phyloP scores from a whole-genome alignment of 2,797 vertebrate genomes.

The Lateolabrax maculatus region DNA sequence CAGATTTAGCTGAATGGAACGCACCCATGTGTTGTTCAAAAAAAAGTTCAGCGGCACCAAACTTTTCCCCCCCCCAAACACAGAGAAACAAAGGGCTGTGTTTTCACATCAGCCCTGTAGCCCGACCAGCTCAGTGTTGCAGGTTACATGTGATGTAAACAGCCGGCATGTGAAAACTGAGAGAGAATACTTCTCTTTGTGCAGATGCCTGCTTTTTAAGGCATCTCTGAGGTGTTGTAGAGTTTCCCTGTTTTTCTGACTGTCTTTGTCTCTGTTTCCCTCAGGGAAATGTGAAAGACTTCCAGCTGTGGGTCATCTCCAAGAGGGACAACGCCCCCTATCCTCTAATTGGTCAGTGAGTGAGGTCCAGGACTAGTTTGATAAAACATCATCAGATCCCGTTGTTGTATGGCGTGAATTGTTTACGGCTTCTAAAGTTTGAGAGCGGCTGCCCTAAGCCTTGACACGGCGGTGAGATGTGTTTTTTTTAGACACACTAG shows the following conservation, averaged over 20 bases:
- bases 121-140: not conserved
- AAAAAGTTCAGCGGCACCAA: not conserved
- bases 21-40: too few relatives aligned
- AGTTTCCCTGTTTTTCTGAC: not conserved
- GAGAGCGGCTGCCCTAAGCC: not conserved
- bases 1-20: too few relatives aligned
- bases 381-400: not conserved
- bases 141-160: slow-evolving; percentile 8
- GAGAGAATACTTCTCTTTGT: not conserved
- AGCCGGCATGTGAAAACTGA: slow-evolving; percentile 13
- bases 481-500: slow-evolving; percentile 39
- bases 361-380: not conserved
- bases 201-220: not conserved
- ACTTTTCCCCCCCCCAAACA: too few relatives aligned
- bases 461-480: slow-evolving; percentile 5
- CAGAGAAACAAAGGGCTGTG: not conserved
- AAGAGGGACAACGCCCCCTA: slow-evolving; percentile 94
- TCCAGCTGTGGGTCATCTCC: slow-evolving; percentile 95
- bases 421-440: too few relatives aligned
- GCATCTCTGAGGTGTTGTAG: not conserved
- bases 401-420: too few relatives aligned
- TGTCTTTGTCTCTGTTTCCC: slow-evolving; percentile 28
- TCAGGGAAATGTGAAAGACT: slow-evolving; percentile 93
- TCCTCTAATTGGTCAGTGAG: slow-evolving; percentile 93
- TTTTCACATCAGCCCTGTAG: not conserved